Evolutionary conservation across 2,888 invertebrate species (phyloP).

Genomic region (Seladonia tumulorum): DNA sequence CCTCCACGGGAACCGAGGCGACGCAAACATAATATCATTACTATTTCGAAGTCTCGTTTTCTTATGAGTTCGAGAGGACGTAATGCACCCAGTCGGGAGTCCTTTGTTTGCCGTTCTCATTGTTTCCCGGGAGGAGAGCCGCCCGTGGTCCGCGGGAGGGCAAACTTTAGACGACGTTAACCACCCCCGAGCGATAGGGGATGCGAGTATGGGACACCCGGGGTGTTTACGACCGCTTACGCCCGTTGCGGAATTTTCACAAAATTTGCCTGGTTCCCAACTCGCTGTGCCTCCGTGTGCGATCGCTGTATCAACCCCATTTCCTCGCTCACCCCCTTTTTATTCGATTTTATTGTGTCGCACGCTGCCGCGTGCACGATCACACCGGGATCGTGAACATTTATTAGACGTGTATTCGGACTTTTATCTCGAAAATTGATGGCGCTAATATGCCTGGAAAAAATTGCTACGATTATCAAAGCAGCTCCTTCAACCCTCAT

Average conservation of each 20-base stretch:
- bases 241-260: neutral
- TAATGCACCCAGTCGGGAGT: slow-evolving; percentile 75
- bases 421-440: too few relatives aligned
- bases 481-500: too few relatives aligned
- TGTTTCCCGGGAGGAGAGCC: slow-evolving; percentile 70
- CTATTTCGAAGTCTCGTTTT: slow-evolving; percentile 81
- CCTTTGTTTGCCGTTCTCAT: slow-evolving; percentile 80
- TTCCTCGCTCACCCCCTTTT: too few relatives aligned
- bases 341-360: too few relatives aligned
- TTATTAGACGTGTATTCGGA: too few relatives aligned
- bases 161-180: slow-evolving; percentile 56
- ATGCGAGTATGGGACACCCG: neutral
- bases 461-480: too few relatives aligned
- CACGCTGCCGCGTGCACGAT: too few relatives aligned
- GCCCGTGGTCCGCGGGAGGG: slow-evolving; percentile 11
- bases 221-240: slow-evolving; percentile 2
- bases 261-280: slow-evolving; percentile 3
- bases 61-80: slow-evolving; percentile 80
- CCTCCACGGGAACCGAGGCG: slow-evolving; percentile 52
- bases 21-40: slow-evolving; percentile 81
- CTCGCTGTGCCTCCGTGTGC: too few relatives aligned
- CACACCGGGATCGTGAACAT: too few relatives aligned
- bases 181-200: neutral
- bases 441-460: too few relatives aligned
- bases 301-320: too few relatives aligned